Base-by-base conservation (phyloP, 2,113 vertebrate genomes). In the Amphiprion percula region DNA sequence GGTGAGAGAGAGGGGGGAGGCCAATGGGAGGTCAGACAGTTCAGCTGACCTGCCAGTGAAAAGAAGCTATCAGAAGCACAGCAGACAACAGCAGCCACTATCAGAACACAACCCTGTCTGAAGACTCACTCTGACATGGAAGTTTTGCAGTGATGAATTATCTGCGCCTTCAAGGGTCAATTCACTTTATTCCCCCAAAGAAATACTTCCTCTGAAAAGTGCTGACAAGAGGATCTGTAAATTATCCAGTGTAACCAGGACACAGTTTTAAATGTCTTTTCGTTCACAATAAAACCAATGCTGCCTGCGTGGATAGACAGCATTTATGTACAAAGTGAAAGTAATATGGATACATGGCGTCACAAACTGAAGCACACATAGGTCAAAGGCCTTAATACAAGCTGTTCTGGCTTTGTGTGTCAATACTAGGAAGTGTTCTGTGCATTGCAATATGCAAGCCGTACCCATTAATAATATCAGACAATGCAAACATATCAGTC, bases 1-100 rank as follows among this genome's bases (percentile, higher is more conserved):
- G 16, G 80, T 62, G 64, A 10, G 56, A 21, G 46, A 12, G 52
- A 8, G 24, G 0, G 72, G 47, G 7, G 85, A 54, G 77, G 80
- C 55, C 71, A 65, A 24, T 7, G 21, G 49, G 65, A 84, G 88
- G 86, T 88, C 86, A 87, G 50, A 86, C 77, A 82, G 90, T 91
- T 90, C 84, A 87, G 70, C 73, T 71, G 84, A 86, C 80, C 84
- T 59, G 76, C 37, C 47, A 23, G 56, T 84, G 67, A 79, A 82
- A 79, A 82, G 68, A 66, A 69, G 68, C 73, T 21, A 50, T 72
- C 74, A 77, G 69, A 73, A 71, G 50, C 50, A 67, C 26, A 47
- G 47, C 72, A 68, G 39, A 44, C 60, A 74, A n/a, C 21, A 55
- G 61, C 0, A 54, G 54, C 21, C 4, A 9, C 70, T 30, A 23